Base-by-base conservation (phyloP, 2,113 vertebrate species). In the Spheniscus mendiculus region DNA sequence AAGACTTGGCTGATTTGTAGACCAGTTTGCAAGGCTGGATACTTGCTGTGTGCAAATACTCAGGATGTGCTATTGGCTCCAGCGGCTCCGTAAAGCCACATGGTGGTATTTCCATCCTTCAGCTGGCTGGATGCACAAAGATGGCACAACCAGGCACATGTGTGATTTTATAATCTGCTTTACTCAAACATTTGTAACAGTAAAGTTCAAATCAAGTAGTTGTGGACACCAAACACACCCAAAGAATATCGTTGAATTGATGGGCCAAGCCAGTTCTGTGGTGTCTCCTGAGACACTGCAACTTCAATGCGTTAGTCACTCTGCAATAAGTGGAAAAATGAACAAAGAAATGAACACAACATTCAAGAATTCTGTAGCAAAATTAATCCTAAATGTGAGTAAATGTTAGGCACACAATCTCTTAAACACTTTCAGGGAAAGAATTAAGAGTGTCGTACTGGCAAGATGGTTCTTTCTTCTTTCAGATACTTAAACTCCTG, bases 401-500 rank as follows among this genome's bases (percentile, higher is more conserved):
- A 79, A 82, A 71, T 42, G 6, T 32, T 58, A 71, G 56, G 77
- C 13, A 62, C 13, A 6, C 0, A 0, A 79, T 53, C 30, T 92
- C 73, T 69, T n/a, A 82, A 45, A 61, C 16, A 61, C 9, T 79
- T 44, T 44, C 30, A 79, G 22, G 36, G 19, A 90, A 91, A 95
- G 18, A 87, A 73, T 26, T 65, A 89, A 66, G 59, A 50, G 36
- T 90, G 38, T 74, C 97, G 0, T 98, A 99, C 99, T 27, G 99
- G 99, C 91, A 99, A 93, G 90, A 99, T 98, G 18, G 97, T 98
- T 85, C 98, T 98, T 97, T 99, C 99, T 92, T 99, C 98, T 84
- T 98, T 96, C 72, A 99, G 96, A 70, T 99, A 98, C 91, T 99
- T 98, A 92, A 99, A 99, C 94, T 99, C 99, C 96, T 99, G 99